phyloP scores from a whole-genome alignment of 2,888 invertebrate genomes.

The Elegia similella region DNA sequence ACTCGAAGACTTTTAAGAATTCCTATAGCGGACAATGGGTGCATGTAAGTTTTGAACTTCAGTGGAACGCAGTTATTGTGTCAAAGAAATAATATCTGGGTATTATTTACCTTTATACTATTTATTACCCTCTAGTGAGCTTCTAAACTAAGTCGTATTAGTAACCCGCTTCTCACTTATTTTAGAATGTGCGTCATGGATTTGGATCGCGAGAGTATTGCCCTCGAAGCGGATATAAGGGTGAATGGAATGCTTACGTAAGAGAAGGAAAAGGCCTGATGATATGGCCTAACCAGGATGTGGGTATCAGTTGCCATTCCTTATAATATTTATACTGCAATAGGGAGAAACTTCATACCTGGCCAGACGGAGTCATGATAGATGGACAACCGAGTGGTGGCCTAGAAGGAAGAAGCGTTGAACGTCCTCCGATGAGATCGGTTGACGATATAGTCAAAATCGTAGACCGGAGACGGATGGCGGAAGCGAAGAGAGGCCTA shows the following conservation, averaged over 20 bases:
- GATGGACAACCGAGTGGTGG: too few species aligned
- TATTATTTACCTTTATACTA: background rate
- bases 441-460: too few species aligned
- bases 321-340: background rate
- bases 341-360: too few species aligned
- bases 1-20: slow-evolving; percentile 50
- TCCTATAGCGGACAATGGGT: slow-evolving; percentile 69
- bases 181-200: slow-evolving; percentile 66
- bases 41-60: slow-evolving; percentile 45
- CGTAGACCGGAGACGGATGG: too few species aligned
- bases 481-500: too few species aligned
- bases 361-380: too few species aligned
- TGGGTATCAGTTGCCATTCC: slow-evolving; percentile 41
- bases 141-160: background rate
- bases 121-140: too few species aligned
- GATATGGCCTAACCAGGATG: slow-evolving; percentile 83
- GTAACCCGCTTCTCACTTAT: background rate
- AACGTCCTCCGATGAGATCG: too few species aligned
- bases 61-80: background rate
- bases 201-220: slow-evolving; percentile 67
- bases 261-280: slow-evolving; percentile 82
- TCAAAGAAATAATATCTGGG: too few species aligned
- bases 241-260: slow-evolving; percentile 74
- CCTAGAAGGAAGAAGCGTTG: too few species aligned
- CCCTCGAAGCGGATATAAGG: slow-evolving; percentile 72